These are phyloP conservation scores for Popillia japonica DNA, from an alignment of 1,140 invertebrate genomes.

Conservation along the genomic window DNA sequence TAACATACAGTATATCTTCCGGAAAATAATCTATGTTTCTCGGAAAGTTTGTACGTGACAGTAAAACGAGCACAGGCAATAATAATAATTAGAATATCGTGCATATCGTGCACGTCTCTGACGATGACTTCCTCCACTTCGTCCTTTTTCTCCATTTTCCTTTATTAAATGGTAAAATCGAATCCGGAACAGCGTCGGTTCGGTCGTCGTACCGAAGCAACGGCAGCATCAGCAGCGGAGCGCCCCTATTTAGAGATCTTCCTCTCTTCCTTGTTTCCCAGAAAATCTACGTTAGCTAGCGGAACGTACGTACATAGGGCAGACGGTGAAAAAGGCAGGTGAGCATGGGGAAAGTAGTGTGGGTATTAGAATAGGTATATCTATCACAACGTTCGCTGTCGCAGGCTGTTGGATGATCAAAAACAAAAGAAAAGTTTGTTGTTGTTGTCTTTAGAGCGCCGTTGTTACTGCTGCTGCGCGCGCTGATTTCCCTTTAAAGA, in stretches of 20 bases:
- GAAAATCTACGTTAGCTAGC: neutral
- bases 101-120: neutral
- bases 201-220: neutral
- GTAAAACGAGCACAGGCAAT: neutral
- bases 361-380: neutral
- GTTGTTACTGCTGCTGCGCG: no score
- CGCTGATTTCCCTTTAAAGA: neutral
- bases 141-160: constrained; percentile 18
- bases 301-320: no score
- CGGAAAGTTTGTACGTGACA: neutral
- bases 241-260: constrained; percentile 7
- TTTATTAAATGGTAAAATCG: constrained; percentile 29
- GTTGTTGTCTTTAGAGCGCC: constrained; percentile 6
- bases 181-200: neutral
- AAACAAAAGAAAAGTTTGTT: constrained; percentile 29
- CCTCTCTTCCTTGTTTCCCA: neutral
- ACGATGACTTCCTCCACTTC: neutral
- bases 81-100: constrained; percentile 8
- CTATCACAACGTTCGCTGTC: neutral
- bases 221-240: no score
- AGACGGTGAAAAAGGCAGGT: neutral
- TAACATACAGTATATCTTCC: no score
- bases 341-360: neutral
- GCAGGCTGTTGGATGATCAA: neutral
- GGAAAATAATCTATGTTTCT: neutral